A percentile compares a stretch with the other conserved stretches of the same genome.
These are phyloP conservation scores for Phalacrocorax brasilianus DNA, from an alignment of 2,113 vertebrate species.

Conservation along the genomic window DNA sequence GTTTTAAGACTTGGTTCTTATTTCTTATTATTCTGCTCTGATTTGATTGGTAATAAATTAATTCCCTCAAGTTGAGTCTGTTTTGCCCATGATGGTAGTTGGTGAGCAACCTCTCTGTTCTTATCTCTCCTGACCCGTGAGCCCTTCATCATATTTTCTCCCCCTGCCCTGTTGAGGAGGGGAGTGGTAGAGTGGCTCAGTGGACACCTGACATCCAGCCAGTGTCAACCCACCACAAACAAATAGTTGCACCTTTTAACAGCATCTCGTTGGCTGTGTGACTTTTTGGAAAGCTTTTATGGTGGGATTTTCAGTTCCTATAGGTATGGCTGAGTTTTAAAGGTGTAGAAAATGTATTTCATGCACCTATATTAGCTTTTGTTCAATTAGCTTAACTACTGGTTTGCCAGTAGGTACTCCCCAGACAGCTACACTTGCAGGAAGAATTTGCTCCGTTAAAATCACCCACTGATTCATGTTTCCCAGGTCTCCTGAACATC, in stretches of 20 bases:
- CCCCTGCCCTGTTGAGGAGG: not conserved
- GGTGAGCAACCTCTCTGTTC: not conserved
- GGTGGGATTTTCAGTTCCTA: not conserved
- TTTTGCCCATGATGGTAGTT: accelerated
- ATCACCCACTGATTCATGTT: not conserved
- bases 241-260: not conserved
- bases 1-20: not conserved
- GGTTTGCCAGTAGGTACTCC: not conserved
- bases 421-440: not conserved
- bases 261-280: not conserved
- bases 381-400: accelerated
- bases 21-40: not conserved
- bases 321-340: not conserved
- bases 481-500: not conserved
- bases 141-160: not conserved
- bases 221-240: not conserved
- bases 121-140: accelerated
- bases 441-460: not conserved
- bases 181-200: not conserved
- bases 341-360: not conserved
- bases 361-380: not conserved
- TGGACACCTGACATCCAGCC: not conserved
- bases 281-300: not conserved
- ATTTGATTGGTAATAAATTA: not conserved
- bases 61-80: accelerated